Evolutionary conservation across 2,113 vertebrate species (phyloP), one percentile per base, ranked within the genome.

Genomic region (Cinclus cinclus): DNA sequence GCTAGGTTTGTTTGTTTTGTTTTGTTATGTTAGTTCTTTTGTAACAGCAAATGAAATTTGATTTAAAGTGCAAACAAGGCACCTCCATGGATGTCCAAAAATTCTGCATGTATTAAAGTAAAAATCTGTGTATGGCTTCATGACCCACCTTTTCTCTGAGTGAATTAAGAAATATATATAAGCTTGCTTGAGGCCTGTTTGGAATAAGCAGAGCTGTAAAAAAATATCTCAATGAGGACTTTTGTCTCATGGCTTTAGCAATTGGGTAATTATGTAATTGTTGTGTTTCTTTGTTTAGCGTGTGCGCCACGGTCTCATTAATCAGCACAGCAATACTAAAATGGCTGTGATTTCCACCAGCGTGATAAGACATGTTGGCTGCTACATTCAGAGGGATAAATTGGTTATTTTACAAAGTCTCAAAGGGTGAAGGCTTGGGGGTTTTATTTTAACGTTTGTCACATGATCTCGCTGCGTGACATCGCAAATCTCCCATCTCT

Each of bases 381-480:
- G 87, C 82, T 76, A 78, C 59, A 62, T 85, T 91, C 79, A 79
- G 27, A 84, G 49, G 63, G 92, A 94, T 90, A 89, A 96, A 96
- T 90, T 92, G 91, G 92, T 97, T 95, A 78, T 92, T 90, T 96
- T 94, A 94, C 96, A 91, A 83, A 90, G 80, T 97, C 92, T 97
- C 71, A 95, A 87, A n/a, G 94, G 91, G 80, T 79, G 92, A 96
- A 92, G 75, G 82, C 28, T 42, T 59, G 90, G 88, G 73, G 80
- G 44, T 58, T 73, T 75, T 87, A 84, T 89, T 96, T 90, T 90
- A 75, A 65, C 2, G 33, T 31, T 95, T 76, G 96, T 98, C 98
- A 97, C 97, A 89, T 97, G 98, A 97, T 97, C 95, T 93, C 96
- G 2, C 97, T 77, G 96, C 96, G 97, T 95, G 97, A 96, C 98